Evolutionary conservation across 2,113 vertebrate genomes (phyloP), one percentile per base, ranked within the genome.

Genomic region (Pteronura brasiliensis): DNA sequence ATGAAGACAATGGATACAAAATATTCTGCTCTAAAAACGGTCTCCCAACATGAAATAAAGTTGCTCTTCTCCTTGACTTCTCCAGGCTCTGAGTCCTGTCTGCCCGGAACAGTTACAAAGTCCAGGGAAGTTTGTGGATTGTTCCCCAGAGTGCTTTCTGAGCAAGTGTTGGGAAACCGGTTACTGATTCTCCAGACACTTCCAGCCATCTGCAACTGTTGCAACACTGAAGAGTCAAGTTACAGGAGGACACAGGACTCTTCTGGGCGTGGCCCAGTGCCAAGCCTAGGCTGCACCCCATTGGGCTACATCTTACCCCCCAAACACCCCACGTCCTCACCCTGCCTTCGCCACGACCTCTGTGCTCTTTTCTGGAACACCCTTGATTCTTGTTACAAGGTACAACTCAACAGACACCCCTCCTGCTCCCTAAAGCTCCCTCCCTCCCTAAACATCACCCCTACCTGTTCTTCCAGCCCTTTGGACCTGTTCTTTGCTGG

Each of bases 21-120:
- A 25, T 9, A 39, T 3, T 72, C n/a, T 39, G 42, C 52, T 84
- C n/a, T 34, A 1, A 55, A 52, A 63, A 17, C 8, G 25, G 39
- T 14, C 11, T 61, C 42, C 23, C 49, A 27, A 3, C 11, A 1
- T 17, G 42, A 81, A 36, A 85, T 10, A 39, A 49, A 72, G 21
- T 4, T 34, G 10, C 13, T 17, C 25, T 36, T 76, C 52, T 31
- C 49, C n/a, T 36, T 59, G 9, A 6, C 34, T 11, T 42, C 71
- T 36, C 44, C 11, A 25, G 20, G 25, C 9, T 27, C 47, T 7
- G 21, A 55, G 39, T 27, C 65, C 49, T 7, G 7, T 25, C 2
- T 0, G 1, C 14, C 63, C 18, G 1, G 0, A 27, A 14, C 36
- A 10, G 12, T 49, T 18, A 20, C 23, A 21, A 8, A 52, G 31